phyloP scores from a whole-genome alignment of 2,888 invertebrate species.

The Monopis laevigella region DNA sequence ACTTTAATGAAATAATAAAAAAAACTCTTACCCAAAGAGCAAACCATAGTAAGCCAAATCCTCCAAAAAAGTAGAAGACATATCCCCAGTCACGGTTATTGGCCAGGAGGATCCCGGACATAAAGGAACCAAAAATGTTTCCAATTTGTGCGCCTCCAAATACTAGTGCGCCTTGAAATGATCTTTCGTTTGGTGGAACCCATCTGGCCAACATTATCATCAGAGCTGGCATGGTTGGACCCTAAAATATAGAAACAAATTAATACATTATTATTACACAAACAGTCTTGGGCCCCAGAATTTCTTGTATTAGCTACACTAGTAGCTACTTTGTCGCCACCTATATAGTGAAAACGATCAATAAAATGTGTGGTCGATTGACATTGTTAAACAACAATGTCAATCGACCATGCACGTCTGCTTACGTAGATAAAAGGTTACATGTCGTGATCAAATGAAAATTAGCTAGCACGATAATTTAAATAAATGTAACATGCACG shows the following conservation, averaged over 20 bases:
- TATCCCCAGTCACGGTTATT: constrained; percentile 61
- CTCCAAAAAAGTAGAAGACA: constrained; percentile 70
- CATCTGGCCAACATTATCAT: constrained; percentile 70
- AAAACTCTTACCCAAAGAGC: constrained; percentile 47
- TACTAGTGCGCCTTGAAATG: constrained; percentile 66
- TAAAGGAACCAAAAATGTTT: constrained; percentile 61
- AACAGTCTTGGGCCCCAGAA: too few species aligned
- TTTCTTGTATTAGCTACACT: too few species aligned
- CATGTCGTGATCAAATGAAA: too few species aligned
- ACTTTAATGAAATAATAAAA: background rate
- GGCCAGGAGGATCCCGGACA: constrained; percentile 60
- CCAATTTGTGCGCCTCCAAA: constrained; percentile 70
- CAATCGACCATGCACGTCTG: too few species aligned
- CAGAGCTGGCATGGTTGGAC: constrained; percentile 78
- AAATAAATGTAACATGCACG: too few species aligned
- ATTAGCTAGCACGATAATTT: too few species aligned
- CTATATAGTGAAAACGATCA: too few species aligned
- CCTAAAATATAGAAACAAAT: constrained; percentile 44
- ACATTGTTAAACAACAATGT: too few species aligned
- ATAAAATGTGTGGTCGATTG: too few species aligned
- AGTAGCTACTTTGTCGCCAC: too few species aligned
- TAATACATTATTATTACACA: too few species aligned
- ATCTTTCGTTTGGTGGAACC: constrained; percentile 68
- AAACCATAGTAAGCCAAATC: constrained; percentile 64
- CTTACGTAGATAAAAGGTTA: too few species aligned